Evolutionary conservation across 1,140 invertebrate species (phyloP), one percentile per base, ranked within the genome.

Genomic region (Drosophila lini): DNA sequence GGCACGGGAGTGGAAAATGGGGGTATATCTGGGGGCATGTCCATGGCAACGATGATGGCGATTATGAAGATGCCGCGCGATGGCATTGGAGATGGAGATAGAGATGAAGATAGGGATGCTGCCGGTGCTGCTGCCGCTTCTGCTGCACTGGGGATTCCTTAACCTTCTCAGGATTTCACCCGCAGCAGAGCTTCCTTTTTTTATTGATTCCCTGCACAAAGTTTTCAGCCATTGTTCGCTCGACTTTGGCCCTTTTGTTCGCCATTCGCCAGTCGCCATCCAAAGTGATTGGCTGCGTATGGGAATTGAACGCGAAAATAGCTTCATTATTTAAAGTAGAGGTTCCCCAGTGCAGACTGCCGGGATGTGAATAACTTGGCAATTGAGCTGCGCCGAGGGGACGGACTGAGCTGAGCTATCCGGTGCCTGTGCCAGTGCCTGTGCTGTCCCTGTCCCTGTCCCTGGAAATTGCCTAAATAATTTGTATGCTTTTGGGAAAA

Each of bases 281-380:
- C 71, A 62, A 89, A 88, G 84, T 88, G 84, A 88, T 88, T 88
- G 83, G 71, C 80, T 80, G 84, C 83, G 80, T 80, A 73, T 88
- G 83, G 83, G 83, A 88, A 88, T 86, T 86, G 80, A 80, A 81
- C 83, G 83, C 83, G 83, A 88, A 86, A 86, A 86, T 89, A 80
- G 83, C 83, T 88, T 88, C 83, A 88, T 88, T 88, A 88, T 89
- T 88, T 89, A 88, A 88, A 88, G 83, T 88, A 88, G 65, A 62
- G 34, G 52, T 55, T 78, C 67, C 74, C 80, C 74, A 82, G 70
- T 74, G 81, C 61, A 22, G 55, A 34, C 45, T 60, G 71, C 61
- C 62, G 61, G 62, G 47, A 63, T 78, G 58, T 78, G 70, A 50
- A 57, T 67, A 74, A 74, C 40, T 60, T 63, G 63, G 59, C 64